Conservation (phyloP, 1,140 invertebrate species). For the Patella vulgata region DNA sequence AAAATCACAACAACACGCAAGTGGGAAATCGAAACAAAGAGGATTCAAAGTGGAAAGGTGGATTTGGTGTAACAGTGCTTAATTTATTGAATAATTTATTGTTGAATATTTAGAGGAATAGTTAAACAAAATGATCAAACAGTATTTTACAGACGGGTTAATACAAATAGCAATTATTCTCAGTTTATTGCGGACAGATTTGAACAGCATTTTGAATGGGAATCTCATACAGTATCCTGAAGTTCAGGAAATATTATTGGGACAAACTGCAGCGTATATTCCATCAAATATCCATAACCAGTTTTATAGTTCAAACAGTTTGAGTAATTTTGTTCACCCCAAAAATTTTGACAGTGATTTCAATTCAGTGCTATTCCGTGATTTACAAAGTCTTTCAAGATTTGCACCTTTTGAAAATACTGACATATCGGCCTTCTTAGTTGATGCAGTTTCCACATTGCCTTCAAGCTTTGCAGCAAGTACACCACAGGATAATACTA, state of each 20-base stretch:
- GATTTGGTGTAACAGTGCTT: neutral
- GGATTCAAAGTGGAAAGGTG: neutral
- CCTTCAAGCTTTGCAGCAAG: constrained; percentile 6
- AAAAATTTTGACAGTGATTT: constrained; percentile 75
- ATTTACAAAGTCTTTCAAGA: constrained; percentile 77
- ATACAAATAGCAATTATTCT: constrained; percentile 81
- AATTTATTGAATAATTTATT: neutral
- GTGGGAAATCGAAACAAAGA: neutral
- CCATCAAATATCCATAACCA: constrained; percentile 64
- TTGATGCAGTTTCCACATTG: constrained; percentile 40
- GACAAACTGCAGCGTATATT: constrained; percentile 63
- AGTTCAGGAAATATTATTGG: constrained; percentile 62
- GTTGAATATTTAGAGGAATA: neutral
- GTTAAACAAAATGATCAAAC: constrained; percentile 50
- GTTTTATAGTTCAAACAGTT: constrained; percentile 25
- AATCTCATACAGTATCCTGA: constrained; percentile 67
- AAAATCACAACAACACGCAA: constrained; percentile 5
- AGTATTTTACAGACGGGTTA: constrained; percentile 74
- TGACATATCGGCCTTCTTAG: constrained; percentile 71
- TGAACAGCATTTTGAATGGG: constrained; percentile 73
- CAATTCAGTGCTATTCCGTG: constrained; percentile 74
- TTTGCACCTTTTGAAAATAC: constrained; percentile 66
- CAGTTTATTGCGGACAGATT: constrained; percentile 79
- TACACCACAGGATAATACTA: constrained; percentile 4
- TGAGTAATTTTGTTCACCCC: constrained; percentile 74